Evolutionary conservation across 2,888 invertebrate species (phyloP), one percentile per base, ranked within the genome.

Genomic region (Drosophila cracens): DNA sequence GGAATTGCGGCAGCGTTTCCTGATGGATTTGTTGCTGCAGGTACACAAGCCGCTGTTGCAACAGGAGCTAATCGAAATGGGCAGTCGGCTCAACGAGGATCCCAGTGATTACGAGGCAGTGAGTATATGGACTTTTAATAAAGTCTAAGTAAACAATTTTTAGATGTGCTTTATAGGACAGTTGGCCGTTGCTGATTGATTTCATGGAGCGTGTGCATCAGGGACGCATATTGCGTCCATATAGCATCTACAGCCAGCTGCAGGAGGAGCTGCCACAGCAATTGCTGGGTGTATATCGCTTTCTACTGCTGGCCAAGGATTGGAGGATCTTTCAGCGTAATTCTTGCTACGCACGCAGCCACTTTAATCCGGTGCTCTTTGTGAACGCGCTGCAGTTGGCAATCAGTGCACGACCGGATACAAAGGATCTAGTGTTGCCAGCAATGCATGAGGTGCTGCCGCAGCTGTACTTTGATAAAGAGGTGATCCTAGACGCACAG

Each of bases 361-460:
- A 95, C 85, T 94, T 96, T 75, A 96, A 97, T 93, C 95, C 95
- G 72, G 96, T 95, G 79, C 95, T 96, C 93, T 97, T 96, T 92
- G 94, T 96, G 56, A 96, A 96, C 85, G 95, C 96, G 3, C 92
- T 96, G 65, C 94, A 95, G 59, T 94, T 95, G 62, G 96, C 96
- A 61, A 93, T 96, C 51, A 94, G 95, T 87, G 95, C 96, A 88
- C 94, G 96, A 34, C 85, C 89, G 6, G 96, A 96, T 90, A 95
- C 95, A 87, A 93, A 93, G 72, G 95, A 95, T 57, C 93, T 97
- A 75, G 93, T 94, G 57, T 91, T 97, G 21, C 96, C 97, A 11
- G 95, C 96, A 7, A 94, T 95, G 40, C 96, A 96, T 90, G 97
- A 97, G 92, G 94, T 97, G 89, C 94, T 95, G 92, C 97, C 97